Base-by-base conservation (phyloP, 2,888 invertebrate species). In the Nemoura dubitans region DNA sequence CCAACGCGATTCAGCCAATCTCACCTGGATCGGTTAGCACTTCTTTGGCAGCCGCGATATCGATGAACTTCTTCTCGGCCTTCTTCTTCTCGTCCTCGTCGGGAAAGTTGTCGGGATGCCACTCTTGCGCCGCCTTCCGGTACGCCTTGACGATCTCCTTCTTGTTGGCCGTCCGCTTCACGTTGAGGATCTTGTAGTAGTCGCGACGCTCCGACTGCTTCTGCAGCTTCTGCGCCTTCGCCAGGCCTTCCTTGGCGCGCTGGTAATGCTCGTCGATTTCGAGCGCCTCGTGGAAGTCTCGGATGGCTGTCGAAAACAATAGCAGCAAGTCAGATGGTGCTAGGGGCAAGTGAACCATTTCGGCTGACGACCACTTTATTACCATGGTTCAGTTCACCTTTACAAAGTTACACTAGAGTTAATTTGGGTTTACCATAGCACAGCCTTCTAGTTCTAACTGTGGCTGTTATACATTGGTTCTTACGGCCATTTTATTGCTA, bases 31-130 rank as follows among this genome's bases (percentile, higher is more conserved):
- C 94, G 78, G 94, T 93, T 21, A 95, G 92, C 26, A 98, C 98
- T 94, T 99, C 99, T 92, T 99, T 99, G 86, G 99, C 99, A 77
- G 99, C 98, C 0, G 99, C 99, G 90, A 99, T 96, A 91, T 99
- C 99, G 88, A 99, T 98, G 91, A 99, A 99, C 92, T 96, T 98
- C 92, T 98, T 98, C 92, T 99, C 97, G 0, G 99, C 99, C 85
- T 95, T 93, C 91, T 98, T 97, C 93, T 99, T 99, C 91, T 98
- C 97, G 88, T 97, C 96, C 16, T 95, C 96, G 85, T 94, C 84
- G 94, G 94, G 94, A 92, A 95, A 99, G 92, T 97, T 98, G 92
- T 99, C 99, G 0, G 99, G 99, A 93, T 99, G 99, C 99, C 99
- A 99, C 92, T 98, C 97, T 92, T 98, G 98, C 21, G 99, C 99